Evolutionary conservation across 1,140 invertebrate species (phyloP).

Genomic region (Orchestia grillus): DNA sequence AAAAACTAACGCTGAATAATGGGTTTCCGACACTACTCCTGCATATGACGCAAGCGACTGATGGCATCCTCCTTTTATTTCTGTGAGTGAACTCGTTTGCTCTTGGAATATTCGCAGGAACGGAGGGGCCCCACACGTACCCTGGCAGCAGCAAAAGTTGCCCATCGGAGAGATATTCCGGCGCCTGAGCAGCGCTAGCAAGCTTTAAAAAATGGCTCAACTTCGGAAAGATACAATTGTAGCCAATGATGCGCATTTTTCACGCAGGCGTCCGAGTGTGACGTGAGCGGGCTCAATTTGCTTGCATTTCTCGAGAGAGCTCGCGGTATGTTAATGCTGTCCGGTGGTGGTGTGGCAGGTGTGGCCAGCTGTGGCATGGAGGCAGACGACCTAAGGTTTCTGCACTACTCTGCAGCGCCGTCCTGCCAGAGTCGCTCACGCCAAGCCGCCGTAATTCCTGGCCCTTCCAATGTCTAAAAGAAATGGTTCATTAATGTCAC

Average conservation of each 20-base stretch:
- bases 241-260: slow-evolving; percentile 7
- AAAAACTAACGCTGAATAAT: neutral
- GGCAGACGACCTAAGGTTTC: too few species aligned
- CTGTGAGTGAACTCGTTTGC: neutral
- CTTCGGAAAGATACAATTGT: neutral
- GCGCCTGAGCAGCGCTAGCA: neutral
- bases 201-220: neutral
- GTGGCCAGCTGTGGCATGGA: neutral
- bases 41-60: neutral
- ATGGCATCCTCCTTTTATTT: neutral
- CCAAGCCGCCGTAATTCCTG: too few species aligned
- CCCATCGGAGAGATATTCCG: neutral
- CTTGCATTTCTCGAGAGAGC: neutral
- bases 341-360: neutral
- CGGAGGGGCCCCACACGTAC: neutral
- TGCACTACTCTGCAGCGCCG: neutral
- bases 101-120: neutral
- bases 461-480: too few species aligned
- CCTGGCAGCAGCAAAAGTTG: neutral
- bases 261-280: neutral
- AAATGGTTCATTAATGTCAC: too few species aligned
- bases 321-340: neutral
- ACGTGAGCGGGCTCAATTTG: neutral
- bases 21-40: neutral
- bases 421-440: too few species aligned